These are phyloP conservation scores for Actenoides hombroni DNA, from an alignment of 2,113 vertebrate genomes.

Conservation along the genomic window DNA sequence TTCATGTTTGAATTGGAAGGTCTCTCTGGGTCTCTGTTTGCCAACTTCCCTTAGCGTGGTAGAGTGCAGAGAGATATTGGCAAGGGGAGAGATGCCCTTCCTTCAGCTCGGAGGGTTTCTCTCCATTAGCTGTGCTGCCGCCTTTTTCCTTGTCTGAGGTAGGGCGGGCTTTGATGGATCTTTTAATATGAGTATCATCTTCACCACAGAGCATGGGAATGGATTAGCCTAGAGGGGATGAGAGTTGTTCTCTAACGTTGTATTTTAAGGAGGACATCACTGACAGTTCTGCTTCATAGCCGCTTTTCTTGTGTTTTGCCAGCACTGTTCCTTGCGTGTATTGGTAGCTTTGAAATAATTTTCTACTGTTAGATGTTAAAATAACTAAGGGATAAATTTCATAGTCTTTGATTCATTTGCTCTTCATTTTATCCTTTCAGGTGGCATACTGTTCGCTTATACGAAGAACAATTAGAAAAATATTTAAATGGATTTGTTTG, in stretches of 20 bases:
- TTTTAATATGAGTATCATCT: slow-evolving; percentile 51
- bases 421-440: not conserved
- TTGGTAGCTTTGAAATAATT: not conserved
- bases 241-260: not conserved
- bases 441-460: not conserved
- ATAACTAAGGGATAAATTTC: not conserved
- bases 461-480: not conserved
- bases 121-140: slow-evolving; percentile 1
- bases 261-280: slow-evolving; percentile 14
- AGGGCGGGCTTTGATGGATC: slow-evolving; percentile 26
- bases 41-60: not conserved
- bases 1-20: not conserved
- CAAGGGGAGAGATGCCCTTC: not conserved
- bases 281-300: not conserved
- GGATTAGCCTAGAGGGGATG: slow-evolving; percentile 42
- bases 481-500: not conserved
- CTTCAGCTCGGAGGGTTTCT: not conserved
- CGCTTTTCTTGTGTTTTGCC: not conserved
- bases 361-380: not conserved
- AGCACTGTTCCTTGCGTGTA: not conserved
- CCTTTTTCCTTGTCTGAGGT: not conserved
- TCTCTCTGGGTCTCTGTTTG: not conserved
- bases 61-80: not conserved
- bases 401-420: not conserved
- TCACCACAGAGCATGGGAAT: slow-evolving; percentile 13